phyloP scores from a whole-genome alignment of 1,140 invertebrate genomes.

The Papilio machaon region DNA sequence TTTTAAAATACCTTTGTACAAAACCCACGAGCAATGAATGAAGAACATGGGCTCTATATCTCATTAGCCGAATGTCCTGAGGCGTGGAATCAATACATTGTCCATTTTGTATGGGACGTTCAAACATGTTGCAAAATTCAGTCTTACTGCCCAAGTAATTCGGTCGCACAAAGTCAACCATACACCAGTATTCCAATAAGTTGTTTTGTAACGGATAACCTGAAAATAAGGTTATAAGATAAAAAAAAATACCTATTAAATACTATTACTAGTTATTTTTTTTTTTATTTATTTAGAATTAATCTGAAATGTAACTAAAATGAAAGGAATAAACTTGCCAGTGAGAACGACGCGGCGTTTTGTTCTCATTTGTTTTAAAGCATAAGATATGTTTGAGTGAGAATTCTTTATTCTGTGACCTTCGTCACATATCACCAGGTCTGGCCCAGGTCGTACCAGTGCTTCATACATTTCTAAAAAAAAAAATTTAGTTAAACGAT shows the following conservation, averaged over 20 bases:
- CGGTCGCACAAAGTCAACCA: constrained; percentile 97
- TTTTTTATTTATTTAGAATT: not conserved
- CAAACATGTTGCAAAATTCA: constrained; percentile 98
- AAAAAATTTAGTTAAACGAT: not conserved
- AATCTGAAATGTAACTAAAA: too few relatives aligned
- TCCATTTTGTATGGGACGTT: constrained; percentile 96
- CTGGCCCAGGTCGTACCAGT: constrained; percentile 95
- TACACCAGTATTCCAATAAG: constrained; percentile 97
- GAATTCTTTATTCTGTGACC: constrained; percentile 98
- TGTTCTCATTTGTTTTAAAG: constrained; percentile 95
- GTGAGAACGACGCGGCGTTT: constrained; percentile 95
- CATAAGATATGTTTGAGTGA: constrained; percentile 95
- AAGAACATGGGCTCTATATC: constrained; percentile 94
- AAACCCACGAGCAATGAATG: constrained; percentile 95
- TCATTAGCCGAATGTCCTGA: constrained; percentile 94
- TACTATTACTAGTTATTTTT: too few relatives aligned
- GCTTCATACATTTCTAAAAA: constrained; percentile 91
- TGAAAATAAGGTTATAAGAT: constrained; percentile 45
- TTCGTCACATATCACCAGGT: constrained; percentile 97
- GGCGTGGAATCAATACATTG: constrained; percentile 96
- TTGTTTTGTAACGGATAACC: constrained; percentile 98
- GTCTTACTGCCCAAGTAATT: constrained; percentile 96
- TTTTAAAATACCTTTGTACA: constrained; percentile 87
- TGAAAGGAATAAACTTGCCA: constrained; percentile 68
- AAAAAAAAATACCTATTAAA: not conserved